Evolutionary conservation across 1,140 invertebrate species (phyloP), one percentile per base, ranked within the genome.

Genomic region (Eufriesea mexicana): DNA sequence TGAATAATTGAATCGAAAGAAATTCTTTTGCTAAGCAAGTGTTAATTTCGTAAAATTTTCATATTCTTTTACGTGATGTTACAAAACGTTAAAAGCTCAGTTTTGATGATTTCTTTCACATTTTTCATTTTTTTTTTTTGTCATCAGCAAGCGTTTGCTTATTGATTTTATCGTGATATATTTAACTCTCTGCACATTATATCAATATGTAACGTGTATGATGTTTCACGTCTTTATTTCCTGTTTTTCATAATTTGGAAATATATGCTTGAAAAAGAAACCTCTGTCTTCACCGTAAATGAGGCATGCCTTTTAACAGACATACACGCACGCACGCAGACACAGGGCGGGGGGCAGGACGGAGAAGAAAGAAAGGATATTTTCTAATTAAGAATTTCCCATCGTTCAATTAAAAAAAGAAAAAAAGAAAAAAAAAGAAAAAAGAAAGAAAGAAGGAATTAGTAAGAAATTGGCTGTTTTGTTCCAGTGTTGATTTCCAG

Each of bases 401-500:
- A 64, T 51, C 14, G 16, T 55, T 45, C 0, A 51, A 61, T 16
- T 61, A 5, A 18, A n/a, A n/a, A n/a, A n/a, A n/a, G n/a, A n/a
- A n/a, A n/a, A n/a, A n/a, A n/a, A n/a, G n/a, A n/a, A n/a, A 61
- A 5, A 25, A 2, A 14, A 25, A n/a, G 5, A 25, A 23, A 8
- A 42, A 2, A 20, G 5, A 23, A 28, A 66, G 7, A 9, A 5
- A 2, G 23, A n/a, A 23, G 2, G 0, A 67, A 20, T 7, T 0
- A 23, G n/a, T 12, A 45, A 14, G 2, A 67, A 67, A 4, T n/a
- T 42, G 5, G 5, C 8, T 67, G 2, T 77, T 87, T 57, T 18
- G 20, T 45, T 83, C 54, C 59, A 93, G 91, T 66, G 28, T 71
- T 6, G 88, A 89, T 10, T 88, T 91, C 23, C 86, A 91, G 61